A percentile compares a stretch with the other conserved stretches of the same genome.
These are phyloP conservation scores for Pseudeuparius sepicola DNA, from an alignment of 2,888 invertebrate species.

Conservation along the genomic window DNA sequence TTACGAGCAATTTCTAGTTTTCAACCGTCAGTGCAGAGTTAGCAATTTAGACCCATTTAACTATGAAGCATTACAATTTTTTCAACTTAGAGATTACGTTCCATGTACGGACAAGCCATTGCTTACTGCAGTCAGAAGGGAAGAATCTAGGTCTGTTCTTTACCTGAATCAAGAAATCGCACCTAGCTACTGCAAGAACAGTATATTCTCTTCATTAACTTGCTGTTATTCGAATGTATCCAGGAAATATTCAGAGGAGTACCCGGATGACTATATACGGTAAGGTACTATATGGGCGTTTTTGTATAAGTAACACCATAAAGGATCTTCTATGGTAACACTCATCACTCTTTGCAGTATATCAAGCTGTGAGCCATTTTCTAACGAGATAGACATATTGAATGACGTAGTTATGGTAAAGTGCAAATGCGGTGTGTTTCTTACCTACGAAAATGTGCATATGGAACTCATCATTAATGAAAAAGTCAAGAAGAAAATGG, in stretches of 20 bases:
- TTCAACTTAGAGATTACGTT: conserved; percentile 44
- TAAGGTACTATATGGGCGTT: too few species aligned
- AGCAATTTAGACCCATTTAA: conserved; percentile 51
- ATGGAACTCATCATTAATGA: conserved; percentile 35
- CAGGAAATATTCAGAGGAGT: conserved; percentile 21
- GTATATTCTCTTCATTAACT: too few species aligned
- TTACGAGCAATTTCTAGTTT: conserved; percentile 43
- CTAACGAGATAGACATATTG: conserved; percentile 33
- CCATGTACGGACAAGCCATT: conserved; percentile 40
- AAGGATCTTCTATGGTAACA: too few species aligned
- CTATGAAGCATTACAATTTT: conserved; percentile 42
- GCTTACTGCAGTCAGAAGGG: conserved; percentile 32
- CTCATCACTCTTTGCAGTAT: conserved; percentile 36
- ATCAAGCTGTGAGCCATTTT: conserved; percentile 42
- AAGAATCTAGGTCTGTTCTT: conserved; percentile 30
- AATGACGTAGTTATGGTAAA: conserved; percentile 45
- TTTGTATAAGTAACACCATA: too few species aligned
- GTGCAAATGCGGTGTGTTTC: conserved; percentile 33
- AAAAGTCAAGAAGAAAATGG: conserved; percentile 23
- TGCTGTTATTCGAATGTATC: conserved; percentile 32
- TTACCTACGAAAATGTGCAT: conserved; percentile 46
- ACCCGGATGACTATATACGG: conserved; percentile 29
- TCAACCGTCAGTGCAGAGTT: conserved; percentile 54
- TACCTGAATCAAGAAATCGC: conserved; percentile 30
- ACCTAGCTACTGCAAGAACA: conserved; percentile 29